A percentile compares a stretch with the other conserved stretches of the same genome.
phyloP scores from a whole-genome alignment of 1,140 invertebrate species.

The Aphelinus atriplicis region DNA sequence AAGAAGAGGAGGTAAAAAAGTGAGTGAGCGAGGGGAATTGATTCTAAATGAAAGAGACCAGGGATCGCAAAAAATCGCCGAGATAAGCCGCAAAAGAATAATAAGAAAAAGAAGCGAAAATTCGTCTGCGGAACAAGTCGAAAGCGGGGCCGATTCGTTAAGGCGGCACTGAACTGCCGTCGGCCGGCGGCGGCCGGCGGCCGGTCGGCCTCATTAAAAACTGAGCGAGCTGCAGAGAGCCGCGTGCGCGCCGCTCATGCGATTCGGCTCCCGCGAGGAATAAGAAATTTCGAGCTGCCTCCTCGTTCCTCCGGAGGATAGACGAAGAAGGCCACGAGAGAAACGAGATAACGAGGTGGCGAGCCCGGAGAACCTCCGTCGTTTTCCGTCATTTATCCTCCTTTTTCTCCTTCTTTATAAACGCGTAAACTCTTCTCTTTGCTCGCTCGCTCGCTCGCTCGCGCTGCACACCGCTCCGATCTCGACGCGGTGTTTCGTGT shows the following conservation, averaged over 20 bases:
- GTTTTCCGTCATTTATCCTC: slow-evolving; percentile 4
- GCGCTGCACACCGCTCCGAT: no score
- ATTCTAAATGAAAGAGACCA: slow-evolving; percentile 30
- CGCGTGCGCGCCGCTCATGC: background rate
- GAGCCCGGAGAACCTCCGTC: background rate
- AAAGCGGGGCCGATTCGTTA: slow-evolving; percentile 14
- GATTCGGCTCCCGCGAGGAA: slow-evolving; percentile 1
- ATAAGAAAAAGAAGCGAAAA: slow-evolving; percentile 20
- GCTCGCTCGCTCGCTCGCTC: background rate
- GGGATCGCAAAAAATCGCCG: slow-evolving; percentile 23
- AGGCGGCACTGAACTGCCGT: background rate
- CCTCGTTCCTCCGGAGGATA: background rate
- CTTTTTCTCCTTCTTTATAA: background rate
- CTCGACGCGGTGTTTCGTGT: no score
- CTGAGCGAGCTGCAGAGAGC: background rate
- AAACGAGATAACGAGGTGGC: slow-evolving; percentile 1
- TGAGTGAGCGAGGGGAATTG: background rate
- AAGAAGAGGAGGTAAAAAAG: slow-evolving; percentile 15
- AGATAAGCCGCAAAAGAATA: slow-evolving; percentile 24
- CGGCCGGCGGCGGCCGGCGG: background rate
- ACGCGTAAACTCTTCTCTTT: no score
- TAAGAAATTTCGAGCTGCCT: slow-evolving; percentile 18
- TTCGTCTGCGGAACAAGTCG: background rate
- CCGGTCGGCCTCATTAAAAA: slow-evolving; percentile 18
- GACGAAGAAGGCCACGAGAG: background rate